phyloP scores from a whole-genome alignment of 2,888 invertebrate species.

The Heliconius charithonia region DNA sequence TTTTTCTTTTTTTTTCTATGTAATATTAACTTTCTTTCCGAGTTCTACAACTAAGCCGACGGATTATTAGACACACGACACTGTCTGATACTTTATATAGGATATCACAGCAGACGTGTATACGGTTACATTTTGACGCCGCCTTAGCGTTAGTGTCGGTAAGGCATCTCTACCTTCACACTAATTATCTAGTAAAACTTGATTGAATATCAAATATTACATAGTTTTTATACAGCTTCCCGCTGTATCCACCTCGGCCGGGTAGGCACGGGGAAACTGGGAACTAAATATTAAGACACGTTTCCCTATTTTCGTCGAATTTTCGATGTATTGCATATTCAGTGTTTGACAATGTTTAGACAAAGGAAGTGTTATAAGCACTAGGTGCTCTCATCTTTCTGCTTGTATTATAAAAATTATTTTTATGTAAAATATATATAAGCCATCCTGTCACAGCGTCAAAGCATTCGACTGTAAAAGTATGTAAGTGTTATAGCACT shows the following conservation, averaged over 20 bases:
- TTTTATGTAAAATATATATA: too few relatives aligned
- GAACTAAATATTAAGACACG: not conserved
- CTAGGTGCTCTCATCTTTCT: too few relatives aligned
- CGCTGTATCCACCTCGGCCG: not conserved
- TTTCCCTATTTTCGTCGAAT: not conserved
- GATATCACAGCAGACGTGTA: not conserved
- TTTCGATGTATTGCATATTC: not conserved
- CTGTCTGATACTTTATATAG: slow-evolving; percentile 9
- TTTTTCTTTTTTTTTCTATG: too few relatives aligned
- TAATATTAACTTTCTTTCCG: not conserved
- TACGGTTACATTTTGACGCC: not conserved
- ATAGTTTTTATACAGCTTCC: not conserved
- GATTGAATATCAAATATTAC: too few relatives aligned
- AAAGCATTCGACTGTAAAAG: too few relatives aligned
- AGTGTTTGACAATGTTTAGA: too few relatives aligned
- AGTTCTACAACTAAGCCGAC: not conserved
- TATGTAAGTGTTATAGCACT: too few relatives aligned
- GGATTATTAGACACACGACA: not conserved
- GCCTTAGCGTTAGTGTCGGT: not conserved
- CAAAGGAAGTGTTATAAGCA: too few relatives aligned
- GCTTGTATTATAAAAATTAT: too few relatives aligned
- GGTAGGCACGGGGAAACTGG: not conserved
- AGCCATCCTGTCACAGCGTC: too few relatives aligned
- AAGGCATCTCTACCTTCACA: not conserved
- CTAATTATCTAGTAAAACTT: not conserved